phyloP scores from a whole-genome alignment of 1,140 invertebrate genomes.

The Arion vulgaris region DNA sequence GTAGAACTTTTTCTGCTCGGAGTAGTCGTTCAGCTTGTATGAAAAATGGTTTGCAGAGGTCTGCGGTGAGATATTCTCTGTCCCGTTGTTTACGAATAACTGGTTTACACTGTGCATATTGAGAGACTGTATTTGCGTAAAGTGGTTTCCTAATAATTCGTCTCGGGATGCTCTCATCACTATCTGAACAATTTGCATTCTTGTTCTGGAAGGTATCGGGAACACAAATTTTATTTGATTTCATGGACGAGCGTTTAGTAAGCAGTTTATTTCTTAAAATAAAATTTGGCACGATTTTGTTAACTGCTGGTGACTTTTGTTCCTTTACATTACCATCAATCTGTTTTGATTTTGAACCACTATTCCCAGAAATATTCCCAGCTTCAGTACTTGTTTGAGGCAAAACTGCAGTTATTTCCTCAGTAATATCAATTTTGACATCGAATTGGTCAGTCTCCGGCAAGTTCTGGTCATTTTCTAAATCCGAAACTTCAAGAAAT shows the following conservation, averaged over 20 bases:
- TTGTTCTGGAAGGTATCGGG: no score
- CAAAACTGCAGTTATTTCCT: neutral
- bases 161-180: neutral
- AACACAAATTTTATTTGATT: neutral
- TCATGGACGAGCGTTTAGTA: neutral
- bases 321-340: neutral
- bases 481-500: neutral
- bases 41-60: conserved; percentile 8
- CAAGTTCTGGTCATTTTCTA: neutral
- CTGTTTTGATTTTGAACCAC: no score
- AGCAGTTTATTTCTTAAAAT: conserved; percentile 9
- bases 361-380: neutral
- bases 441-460: neutral
- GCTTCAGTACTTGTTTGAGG: neutral
- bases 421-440: neutral
- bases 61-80: neutral
- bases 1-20: neutral
- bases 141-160: neutral
- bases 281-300: neutral
- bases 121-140: neutral
- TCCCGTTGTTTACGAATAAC: neutral
- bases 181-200: neutral
- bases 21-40: neutral
- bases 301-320: neutral
- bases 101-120: neutral